Evolutionary conservation across 2,797 vertebrate species (phyloP).

Genomic region (Morus bassanus): DNA sequence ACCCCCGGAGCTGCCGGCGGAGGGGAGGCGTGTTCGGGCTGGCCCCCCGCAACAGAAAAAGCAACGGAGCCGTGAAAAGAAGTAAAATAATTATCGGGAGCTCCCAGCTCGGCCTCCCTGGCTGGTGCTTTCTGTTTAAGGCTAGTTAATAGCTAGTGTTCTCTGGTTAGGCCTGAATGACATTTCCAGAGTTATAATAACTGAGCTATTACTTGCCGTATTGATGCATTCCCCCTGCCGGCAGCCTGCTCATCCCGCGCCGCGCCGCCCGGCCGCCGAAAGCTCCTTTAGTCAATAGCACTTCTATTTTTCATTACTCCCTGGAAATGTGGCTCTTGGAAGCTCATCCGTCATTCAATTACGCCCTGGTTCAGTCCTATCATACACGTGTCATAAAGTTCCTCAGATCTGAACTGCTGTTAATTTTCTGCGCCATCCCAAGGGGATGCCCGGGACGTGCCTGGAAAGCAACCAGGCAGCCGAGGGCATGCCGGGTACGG

Average conservation of each 20-base stretch:
- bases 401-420: slow-evolving; percentile 78
- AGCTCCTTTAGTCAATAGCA: slow-evolving; percentile 78
- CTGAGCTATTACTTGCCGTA: slow-evolving; percentile 73
- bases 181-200: slow-evolving; percentile 74
- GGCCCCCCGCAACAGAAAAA: background rate
- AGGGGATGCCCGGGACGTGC: slow-evolving; percentile 72
- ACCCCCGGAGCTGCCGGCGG: background rate
- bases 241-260: slow-evolving; percentile 67
- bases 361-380: slow-evolving; percentile 76
- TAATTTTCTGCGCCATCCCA: slow-evolving; percentile 76
- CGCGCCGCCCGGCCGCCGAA: slow-evolving; percentile 57
- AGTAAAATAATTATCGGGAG: slow-evolving; percentile 29
- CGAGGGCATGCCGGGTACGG: slow-evolving; percentile 67
- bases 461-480: slow-evolving; percentile 61
- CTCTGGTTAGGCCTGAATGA: slow-evolving; percentile 70
- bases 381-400: slow-evolving; percentile 79
- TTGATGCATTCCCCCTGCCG: slow-evolving; percentile 71
- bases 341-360: slow-evolving; percentile 81
- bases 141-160: slow-evolving; percentile 68
- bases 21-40: background rate
- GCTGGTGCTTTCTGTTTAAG: slow-evolving; percentile 54
- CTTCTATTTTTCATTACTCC: slow-evolving; percentile 80
- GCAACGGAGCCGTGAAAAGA: background rate
- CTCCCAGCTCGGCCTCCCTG: background rate
- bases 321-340: slow-evolving; percentile 78